A percentile compares a stretch with the other conserved stretches of the same genome.
Conservation (phyloP, 2,888 invertebrate genomes). For the Eupelmus urozonus region DNA sequence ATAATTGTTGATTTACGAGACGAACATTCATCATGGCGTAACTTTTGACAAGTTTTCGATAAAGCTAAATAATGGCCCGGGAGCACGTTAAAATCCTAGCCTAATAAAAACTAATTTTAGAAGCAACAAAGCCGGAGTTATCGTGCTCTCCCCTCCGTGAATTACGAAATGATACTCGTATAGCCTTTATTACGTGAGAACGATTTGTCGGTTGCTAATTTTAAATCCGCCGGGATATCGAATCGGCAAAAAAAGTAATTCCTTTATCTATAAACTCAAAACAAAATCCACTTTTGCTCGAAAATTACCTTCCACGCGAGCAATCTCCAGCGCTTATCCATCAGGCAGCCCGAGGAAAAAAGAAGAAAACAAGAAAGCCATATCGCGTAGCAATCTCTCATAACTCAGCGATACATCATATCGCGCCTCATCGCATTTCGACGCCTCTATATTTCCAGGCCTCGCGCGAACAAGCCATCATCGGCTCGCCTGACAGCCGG, state of each 20-base stretch:
- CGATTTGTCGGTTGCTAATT: too few relatives aligned
- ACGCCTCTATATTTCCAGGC: neutral
- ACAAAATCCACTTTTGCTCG: too few relatives aligned
- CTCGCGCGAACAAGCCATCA: neutral
- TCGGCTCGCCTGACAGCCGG: slow-evolving; percentile 45
- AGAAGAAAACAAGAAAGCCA: too few relatives aligned
- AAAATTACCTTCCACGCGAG: too few relatives aligned
- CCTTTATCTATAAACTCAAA: too few relatives aligned
- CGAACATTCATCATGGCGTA: slow-evolving; percentile 13
- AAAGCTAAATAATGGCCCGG: slow-evolving; percentile 18
- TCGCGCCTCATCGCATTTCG: neutral
- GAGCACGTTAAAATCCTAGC: slow-evolving; percentile 19
- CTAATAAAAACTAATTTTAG: slow-evolving; percentile 14
- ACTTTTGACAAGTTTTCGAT: slow-evolving; percentile 24
- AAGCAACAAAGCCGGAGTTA: neutral
- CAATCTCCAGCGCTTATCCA: too few relatives aligned
- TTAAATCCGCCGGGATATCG: too few relatives aligned
- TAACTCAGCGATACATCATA: neutral
- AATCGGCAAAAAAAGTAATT: too few relatives aligned
- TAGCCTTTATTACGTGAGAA: too few relatives aligned
- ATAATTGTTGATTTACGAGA: slow-evolving; percentile 39
- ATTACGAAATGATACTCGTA: too few relatives aligned
- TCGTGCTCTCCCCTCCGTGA: neutral
- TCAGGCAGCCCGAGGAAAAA: too few relatives aligned
- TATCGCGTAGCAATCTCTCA: neutral